Base-by-base conservation (phyloP, 1,140 invertebrate species). In the Homarus americanus region DNA sequence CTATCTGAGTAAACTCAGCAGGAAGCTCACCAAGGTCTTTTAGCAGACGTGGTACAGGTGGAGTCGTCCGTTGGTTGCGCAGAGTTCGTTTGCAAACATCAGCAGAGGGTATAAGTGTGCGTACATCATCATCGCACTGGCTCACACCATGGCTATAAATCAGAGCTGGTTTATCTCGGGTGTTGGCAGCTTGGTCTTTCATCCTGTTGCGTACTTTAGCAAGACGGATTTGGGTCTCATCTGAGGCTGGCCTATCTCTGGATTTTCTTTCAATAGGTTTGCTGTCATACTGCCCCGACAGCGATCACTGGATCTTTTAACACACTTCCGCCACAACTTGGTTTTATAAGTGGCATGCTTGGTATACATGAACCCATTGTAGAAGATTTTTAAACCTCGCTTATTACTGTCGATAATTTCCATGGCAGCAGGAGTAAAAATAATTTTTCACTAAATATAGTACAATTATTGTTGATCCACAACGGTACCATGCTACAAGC, bases 151-250 rank as follows among this genome's bases (percentile, higher is more conserved):
- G 34, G 9, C 20, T 49, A 66, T n/a, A n/a, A 36, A 63, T 80
- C 49, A 82, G 76, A 34, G 72, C 12, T 79, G 75, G 53, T 24
- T 88, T 88, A 40, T 80, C 40, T 80, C 44, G 7, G 44, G 49
- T 53, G 86, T 82, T 88, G 53, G 86, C 76, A 53, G 76, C 38
- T 66, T 80, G 86, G 34, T 80, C 24, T 63, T 80, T 88, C 44
- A 80, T 80, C 76, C 28, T 17, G 75, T 88, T 88, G 53, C 12
- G 12, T 49, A 49, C 12, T 49, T 49, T 49, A 49, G 20, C 53
- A 63, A 63, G 53, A 63, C 20, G 53, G 20, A 63, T 24, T 63
- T 63, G 20, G 20, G 53, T 7, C 44, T 49, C 5, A 49, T 49
- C 44, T 7, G 44, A 63, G 9, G 9, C 53, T 63, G 53, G 53